phyloP scores from a whole-genome alignment of 2,888 invertebrate species.

The Alloscopus bannaensis region DNA sequence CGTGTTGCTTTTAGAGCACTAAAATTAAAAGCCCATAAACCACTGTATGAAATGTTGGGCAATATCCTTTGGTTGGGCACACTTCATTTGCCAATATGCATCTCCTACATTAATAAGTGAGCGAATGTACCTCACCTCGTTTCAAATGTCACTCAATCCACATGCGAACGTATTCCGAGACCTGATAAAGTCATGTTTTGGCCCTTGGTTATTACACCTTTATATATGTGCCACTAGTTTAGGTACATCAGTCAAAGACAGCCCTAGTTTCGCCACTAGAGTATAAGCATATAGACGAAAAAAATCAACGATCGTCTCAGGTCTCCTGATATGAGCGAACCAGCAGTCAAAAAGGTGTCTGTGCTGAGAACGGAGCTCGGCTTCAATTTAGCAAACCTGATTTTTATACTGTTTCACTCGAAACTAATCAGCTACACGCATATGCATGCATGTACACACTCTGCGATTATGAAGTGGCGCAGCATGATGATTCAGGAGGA shows the following conservation, averaged over 20 bases:
- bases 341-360: conserved; percentile 40
- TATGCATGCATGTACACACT: background rate
- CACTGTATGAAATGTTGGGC: no score
- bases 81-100: no score
- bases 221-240: no score
- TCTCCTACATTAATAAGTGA: no score
- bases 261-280: background rate
- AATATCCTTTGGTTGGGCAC: no score
- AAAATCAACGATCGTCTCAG: background rate
- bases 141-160: no score
- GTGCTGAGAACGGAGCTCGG: conserved; percentile 17
- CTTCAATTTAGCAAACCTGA: conserved; percentile 51
- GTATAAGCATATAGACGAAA: background rate
- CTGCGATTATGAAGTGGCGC: conserved; percentile 17
- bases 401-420: conserved; percentile 34
- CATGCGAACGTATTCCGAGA: no score
- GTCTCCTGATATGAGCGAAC: background rate
- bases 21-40: no score
- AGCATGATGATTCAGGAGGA: background rate
- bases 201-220: no score
- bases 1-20: no score
- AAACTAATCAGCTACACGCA: conserved; percentile 28
- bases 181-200: no score
- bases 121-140: background rate
- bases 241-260: no score